phyloP scores from a whole-genome alignment of 2,113 vertebrate genomes.

The Halcyon malimbica region DNA sequence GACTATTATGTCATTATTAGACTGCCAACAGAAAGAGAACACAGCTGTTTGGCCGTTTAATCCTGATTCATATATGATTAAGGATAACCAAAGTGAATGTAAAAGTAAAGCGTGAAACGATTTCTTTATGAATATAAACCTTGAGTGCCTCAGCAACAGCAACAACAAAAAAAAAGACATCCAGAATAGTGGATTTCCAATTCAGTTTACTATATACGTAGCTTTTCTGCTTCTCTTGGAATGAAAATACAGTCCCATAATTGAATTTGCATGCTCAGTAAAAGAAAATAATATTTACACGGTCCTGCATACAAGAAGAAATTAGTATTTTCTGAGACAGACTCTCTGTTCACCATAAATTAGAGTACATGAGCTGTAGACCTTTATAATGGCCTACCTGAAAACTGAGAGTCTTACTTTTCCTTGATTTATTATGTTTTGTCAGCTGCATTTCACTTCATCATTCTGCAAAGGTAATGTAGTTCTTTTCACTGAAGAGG shows the following conservation, averaged over 20 bases:
- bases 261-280: not conserved
- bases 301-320: not conserved
- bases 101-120: not conserved
- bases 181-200: not conserved
- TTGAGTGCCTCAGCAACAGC: not conserved
- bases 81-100: not conserved
- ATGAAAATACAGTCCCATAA: conserved; percentile 19
- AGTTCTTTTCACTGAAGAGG: conserved; percentile 44
- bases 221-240: conserved; percentile 14
- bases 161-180: not conserved
- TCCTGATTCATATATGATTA: not conserved
- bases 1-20: not conserved
- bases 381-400: conserved; percentile 3
- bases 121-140: not conserved
- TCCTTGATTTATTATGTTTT: conserved; percentile 74
- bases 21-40: not conserved
- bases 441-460: conserved; percentile 75
- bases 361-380: conserved; percentile 6
- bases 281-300: not conserved
- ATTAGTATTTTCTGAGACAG: conserved; percentile 2
- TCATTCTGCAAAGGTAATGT: conserved; percentile 75
- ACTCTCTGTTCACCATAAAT: conserved; percentile 19
- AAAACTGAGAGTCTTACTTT: conserved; percentile 22
- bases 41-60: conserved; percentile 20
- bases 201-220: not conserved